phyloP scores from a whole-genome alignment of 2,888 invertebrate genomes.

The Thymelicus lineola region DNA sequence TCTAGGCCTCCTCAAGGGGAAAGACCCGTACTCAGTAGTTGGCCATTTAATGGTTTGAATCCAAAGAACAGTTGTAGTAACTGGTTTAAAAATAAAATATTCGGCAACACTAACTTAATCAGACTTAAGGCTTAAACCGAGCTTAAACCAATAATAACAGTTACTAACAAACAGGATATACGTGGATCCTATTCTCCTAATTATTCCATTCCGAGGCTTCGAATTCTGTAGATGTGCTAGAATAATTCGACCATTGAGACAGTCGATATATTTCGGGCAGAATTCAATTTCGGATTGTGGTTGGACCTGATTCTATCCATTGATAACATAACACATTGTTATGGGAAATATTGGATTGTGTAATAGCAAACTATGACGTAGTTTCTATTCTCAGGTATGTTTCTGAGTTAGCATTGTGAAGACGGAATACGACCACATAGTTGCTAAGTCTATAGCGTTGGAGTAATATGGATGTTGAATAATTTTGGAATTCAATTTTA shows the following conservation, averaged over 20 bases:
- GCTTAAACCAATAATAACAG: slow-evolving; percentile 9
- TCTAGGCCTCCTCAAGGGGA: too few relatives aligned
- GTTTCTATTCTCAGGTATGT: slow-evolving; percentile 7
- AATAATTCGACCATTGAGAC: slow-evolving; percentile 36
- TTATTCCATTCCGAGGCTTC: slow-evolving; percentile 22
- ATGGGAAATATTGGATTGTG: slow-evolving; percentile 29
- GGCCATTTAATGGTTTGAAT: too few relatives aligned
- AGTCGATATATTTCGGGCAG: slow-evolving; percentile 35
- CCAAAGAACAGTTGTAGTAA: too few relatives aligned
- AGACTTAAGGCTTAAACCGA: background rate
- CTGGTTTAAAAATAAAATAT: background rate
- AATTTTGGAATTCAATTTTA: too few relatives aligned
- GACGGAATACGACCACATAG: background rate
- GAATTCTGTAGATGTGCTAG: slow-evolving; percentile 32
- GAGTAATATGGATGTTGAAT: too few relatives aligned
- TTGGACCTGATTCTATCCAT: slow-evolving; percentile 22
- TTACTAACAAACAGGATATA: slow-evolving; percentile 12
- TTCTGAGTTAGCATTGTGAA: background rate
- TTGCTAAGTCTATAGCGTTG: too few relatives aligned
- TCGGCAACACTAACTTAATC: background rate
- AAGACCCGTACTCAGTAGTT: too few relatives aligned
- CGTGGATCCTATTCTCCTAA: slow-evolving; percentile 27
- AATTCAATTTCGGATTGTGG: slow-evolving; percentile 39
- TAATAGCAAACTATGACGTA: slow-evolving; percentile 8
- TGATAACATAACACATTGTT: slow-evolving; percentile 36